Percentiles rank a stretch among this genome's conserved stretches.
These are phyloP conservation scores for Sceloporus undulatus DNA, from an alignment of 2,113 vertebrate species.

Conservation along the genomic window DNA sequence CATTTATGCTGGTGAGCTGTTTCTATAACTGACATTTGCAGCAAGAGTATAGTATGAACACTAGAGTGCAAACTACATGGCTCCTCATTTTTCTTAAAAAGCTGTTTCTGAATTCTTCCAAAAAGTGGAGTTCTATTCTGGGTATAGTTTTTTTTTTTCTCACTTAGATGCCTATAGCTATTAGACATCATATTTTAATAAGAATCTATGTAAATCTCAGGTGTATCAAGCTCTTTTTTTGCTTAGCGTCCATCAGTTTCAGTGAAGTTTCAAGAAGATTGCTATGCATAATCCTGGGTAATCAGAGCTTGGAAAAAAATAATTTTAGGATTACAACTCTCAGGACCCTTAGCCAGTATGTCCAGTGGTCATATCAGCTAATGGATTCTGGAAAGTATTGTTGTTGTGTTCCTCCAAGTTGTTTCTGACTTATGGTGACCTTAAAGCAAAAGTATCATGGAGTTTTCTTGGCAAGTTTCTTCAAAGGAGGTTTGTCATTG, in stretches of 20 bases:
- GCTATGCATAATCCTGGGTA: not conserved
- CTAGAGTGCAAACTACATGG: not conserved
- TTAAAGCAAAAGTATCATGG: no score
- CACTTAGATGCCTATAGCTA: not conserved
- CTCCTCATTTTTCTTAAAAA: not conserved
- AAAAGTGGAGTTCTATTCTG: slow-evolving; percentile 19
- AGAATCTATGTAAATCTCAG: not conserved
- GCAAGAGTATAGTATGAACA: not conserved
- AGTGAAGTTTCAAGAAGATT: not conserved
- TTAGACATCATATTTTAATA: slow-evolving; percentile 44
- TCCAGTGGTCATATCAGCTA: no score
- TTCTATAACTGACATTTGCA: slow-evolving; percentile 3
- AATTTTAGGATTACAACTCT: no score
- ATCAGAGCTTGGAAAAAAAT: no score
- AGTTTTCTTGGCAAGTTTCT: no score
- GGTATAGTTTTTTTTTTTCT: slow-evolving; percentile 27
- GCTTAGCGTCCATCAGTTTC: slow-evolving; percentile 2
- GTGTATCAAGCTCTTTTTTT: not conserved
- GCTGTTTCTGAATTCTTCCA: slow-evolving; percentile 15
- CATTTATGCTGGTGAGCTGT: not conserved
- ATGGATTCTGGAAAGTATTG: no score
- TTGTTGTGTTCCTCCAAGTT: no score
- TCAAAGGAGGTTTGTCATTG: no score
- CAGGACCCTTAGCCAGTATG: no score
- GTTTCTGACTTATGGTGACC: no score